A percentile compares a stretch with the other conserved stretches of the same genome.
phyloP scores from a whole-genome alignment of 2,113 vertebrate genomes.

The Peromyscus maniculatus region DNA sequence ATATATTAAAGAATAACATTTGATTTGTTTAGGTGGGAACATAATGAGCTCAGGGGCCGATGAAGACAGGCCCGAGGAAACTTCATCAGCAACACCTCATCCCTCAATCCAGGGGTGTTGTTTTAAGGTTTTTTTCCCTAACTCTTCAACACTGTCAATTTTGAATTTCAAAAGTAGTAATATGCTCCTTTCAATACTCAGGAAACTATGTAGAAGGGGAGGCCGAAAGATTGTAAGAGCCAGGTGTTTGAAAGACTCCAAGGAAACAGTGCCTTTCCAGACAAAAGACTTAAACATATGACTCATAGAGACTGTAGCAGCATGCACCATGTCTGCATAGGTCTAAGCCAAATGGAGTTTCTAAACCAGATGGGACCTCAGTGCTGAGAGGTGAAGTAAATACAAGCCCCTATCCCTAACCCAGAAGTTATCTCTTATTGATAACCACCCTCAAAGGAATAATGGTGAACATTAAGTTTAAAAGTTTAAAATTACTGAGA shows the following conservation, averaged over 20 bases:
- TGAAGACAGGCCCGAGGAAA: fast-evolving
- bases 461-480: neutral
- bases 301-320: too few species aligned
- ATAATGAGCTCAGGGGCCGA: fast-evolving
- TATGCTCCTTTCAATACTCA: neutral
- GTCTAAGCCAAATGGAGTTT: neutral
- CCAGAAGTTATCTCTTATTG: neutral
- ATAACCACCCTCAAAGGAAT: neutral
- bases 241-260: too few species aligned
- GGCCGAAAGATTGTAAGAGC: neutral
- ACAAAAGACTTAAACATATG: neutral
- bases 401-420: neutral
- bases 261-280: neutral
- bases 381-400: neutral
- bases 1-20: neutral
- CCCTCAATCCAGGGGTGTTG: neutral
- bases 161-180: slow-evolving; percentile 16
- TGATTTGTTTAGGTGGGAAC: too few species aligned
- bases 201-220: neutral
- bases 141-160: neutral
- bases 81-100: neutral
- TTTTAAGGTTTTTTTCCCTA: neutral
- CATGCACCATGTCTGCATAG: neutral
- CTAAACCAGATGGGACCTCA: neutral
- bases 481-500: neutral